Base-by-base conservation (phyloP, 2,113 vertebrate species). In the Sinocyclocheilus grahami region DNA sequence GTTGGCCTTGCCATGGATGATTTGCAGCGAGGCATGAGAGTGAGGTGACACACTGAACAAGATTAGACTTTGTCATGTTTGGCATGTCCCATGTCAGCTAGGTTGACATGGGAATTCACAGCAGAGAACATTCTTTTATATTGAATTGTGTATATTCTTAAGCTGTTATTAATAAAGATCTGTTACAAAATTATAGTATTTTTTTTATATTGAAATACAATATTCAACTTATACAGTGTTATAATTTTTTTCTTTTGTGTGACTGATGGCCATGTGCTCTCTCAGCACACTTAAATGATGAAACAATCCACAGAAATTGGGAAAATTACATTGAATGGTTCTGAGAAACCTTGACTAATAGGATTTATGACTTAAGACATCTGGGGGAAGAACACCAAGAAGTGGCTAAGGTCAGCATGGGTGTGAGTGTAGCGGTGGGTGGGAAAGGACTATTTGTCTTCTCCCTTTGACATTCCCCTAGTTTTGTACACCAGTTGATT, bases 291-390 rank as follows among this genome's bases (percentile, higher is more conserved):
- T 37, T 14, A 87, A 82, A 85, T 90, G 86, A 92, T 90, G 83
- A 88, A 89, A 88, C 82, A 90, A 88, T 90, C 83, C 72, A 78
- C 46, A 87, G 89, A 83, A 90, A 91, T 77, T 82, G 55, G 46
- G 62, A 78, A 87, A 88, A 93, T 78, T 83, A 90, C 91, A 93
- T 91, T 87, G 91, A 94, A 93, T 94, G 92, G 93, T 91, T 90
- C 91, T 92, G 86, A 91, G 92, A 92, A 93, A 92, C 92, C 93
- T 86, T 87, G 83, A 92, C 94, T 95, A 95, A 95, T 94, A 92
- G 94, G 94, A 95, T 95, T 95, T 95, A 86, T 90, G 90, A 91
- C 91, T 95, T 95, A 94, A 84, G 88, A 87, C 88, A 91, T 95
- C 88, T 92, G 90, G 91, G 93, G 91, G 91, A 90, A 92, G 90